Base-by-base conservation (phyloP, 2,113 vertebrate genomes). In the Ancistrus triradiatus region DNA sequence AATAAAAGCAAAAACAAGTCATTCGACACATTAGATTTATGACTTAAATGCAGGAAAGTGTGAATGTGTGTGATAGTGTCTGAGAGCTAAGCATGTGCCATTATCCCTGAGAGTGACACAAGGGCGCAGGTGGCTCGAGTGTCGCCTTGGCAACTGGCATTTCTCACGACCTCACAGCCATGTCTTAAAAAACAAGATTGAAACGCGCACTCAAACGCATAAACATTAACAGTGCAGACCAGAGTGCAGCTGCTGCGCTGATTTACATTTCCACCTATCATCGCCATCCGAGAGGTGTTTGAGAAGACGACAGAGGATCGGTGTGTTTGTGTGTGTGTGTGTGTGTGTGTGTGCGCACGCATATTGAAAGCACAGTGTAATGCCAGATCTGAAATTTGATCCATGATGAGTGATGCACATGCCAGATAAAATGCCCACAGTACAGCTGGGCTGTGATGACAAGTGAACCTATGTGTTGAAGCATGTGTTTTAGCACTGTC, bases 181-280 rank as follows among this genome's bases (percentile, higher is more conserved):
- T 57, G 63, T 61, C 65, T 62, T 25, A 17, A 59, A 42, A 58
- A 63, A 49, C 13, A 63, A 49, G 59, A 44, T 59, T 51, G 2
- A 33, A 37, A 25, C 42, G 35, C 53, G 18, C 40, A 43, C 15
- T 17, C 15, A 43, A 6, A 43, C 40, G 17, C n/a, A 43, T 15
- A 43, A 14, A 31, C 49, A 69, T 40, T 61, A 69, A 38, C 2
- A 38, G 42, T 28, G 19, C 21, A 40, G 4, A 62, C 24, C 37
- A 48, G n/a, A 61, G 43, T 24, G 24, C 69, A 72, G 63, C 69
- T 72, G 69, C 49, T 14, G 58, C 21, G 50, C 57, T 43, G 66
- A 66, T 72, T 72, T 72, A 66, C 63, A 72, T 66, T 72, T 61
- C 43, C 10, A 64, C 27, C 43, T 21, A 61, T 56, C 42, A 46